phyloP scores from a whole-genome alignment of 2,113 vertebrate species.

The Atherinomorus stipes region DNA sequence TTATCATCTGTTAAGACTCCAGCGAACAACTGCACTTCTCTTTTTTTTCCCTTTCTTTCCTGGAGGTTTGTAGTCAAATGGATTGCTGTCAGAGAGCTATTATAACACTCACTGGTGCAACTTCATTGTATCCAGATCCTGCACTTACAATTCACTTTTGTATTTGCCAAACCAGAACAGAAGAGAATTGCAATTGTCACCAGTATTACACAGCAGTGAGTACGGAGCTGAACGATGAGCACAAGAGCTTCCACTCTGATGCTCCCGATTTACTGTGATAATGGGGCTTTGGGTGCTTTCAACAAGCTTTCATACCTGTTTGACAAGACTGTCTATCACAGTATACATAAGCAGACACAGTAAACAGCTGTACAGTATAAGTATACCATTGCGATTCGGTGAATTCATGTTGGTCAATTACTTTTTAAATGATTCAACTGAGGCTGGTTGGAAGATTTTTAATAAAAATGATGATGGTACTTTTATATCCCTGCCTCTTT shows the following conservation, averaged over 20 bases:
- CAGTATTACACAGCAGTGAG: slow-evolving; percentile 32
- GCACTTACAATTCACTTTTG: slow-evolving; percentile 50
- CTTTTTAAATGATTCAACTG: neutral
- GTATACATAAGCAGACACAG: neutral
- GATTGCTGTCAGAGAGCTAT: slow-evolving; percentile 39
- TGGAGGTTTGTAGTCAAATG: slow-evolving; percentile 27
- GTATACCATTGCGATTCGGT: neutral
- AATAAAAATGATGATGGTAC: neutral
- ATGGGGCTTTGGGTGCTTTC: slow-evolving; percentile 37
- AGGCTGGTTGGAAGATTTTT: neutral
- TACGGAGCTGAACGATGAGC: slow-evolving; percentile 7
- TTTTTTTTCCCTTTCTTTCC: slow-evolving; percentile 18
- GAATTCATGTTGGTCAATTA: too few species aligned
- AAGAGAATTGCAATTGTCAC: slow-evolving; percentile 53
- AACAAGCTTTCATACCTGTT: slow-evolving; percentile 32
- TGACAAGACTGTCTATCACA: slow-evolving; percentile 13
- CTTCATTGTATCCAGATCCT: slow-evolving; percentile 40
- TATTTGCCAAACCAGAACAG: slow-evolving; percentile 46
- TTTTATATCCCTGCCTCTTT: neutral
- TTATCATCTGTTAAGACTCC: slow-evolving; percentile 65
- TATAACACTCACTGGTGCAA: slow-evolving; percentile 30
- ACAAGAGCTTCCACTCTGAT: slow-evolving; percentile 4
- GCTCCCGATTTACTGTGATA: slow-evolving; percentile 36
- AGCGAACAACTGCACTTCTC: slow-evolving; percentile 35
- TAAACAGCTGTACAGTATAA: neutral